These are phyloP conservation scores for Platynereis dumerilii DNA, from an alignment of 2,888 invertebrate genomes.

Conservation along the genomic window DNA sequence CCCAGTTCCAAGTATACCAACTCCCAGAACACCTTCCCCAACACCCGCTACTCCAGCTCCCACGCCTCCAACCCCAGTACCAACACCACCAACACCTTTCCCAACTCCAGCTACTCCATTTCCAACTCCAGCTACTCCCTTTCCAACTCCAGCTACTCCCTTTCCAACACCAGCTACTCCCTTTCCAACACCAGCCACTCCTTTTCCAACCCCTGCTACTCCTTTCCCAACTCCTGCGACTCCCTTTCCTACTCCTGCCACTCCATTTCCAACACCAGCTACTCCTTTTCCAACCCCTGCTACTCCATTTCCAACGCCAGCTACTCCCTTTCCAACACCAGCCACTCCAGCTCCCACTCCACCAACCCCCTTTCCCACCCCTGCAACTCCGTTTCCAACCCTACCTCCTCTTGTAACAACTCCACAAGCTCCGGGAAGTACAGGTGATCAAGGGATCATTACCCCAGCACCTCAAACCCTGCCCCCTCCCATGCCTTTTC, in stretches of 20 bases:
- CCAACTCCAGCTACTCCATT: background rate
- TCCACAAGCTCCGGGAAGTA: too few relatives aligned
- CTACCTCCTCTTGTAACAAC: too few relatives aligned
- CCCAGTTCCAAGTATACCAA: background rate
- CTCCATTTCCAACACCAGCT: constrained; percentile 3
- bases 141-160: background rate
- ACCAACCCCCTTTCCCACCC: background rate
- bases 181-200: background rate
- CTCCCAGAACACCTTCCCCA: constrained; percentile 1
- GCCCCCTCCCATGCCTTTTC: too few relatives aligned
- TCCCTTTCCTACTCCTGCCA: constrained; percentile 3
- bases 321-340: constrained; percentile 7
- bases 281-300: constrained; percentile 11
- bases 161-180: constrained; percentile 11
- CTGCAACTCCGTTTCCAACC: background rate
- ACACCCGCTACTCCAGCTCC: background rate
- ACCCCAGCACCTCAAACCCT: too few relatives aligned
- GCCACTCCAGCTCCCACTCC: background rate
- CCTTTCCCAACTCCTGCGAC: constrained; percentile 4
- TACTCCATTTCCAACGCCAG: constrained; percentile 3
- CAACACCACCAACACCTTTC: constrained; percentile 5
- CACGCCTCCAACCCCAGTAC: background rate
- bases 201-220: background rate
- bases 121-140: background rate
- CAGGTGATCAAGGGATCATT: too few relatives aligned